Conservation (phyloP, 2,113 vertebrate species). For the Narcine bancroftii region DNA sequence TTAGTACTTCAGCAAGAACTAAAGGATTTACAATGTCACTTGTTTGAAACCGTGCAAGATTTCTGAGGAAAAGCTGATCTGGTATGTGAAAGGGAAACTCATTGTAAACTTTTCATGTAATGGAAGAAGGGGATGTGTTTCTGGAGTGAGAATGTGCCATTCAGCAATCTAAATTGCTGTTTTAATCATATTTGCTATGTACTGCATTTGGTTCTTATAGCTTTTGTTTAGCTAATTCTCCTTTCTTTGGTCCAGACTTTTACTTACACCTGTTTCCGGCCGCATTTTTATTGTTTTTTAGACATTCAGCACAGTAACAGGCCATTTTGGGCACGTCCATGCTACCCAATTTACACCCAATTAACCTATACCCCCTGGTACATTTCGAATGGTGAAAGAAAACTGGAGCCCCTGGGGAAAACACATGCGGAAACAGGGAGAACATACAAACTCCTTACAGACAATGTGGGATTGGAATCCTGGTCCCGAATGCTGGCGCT, state of each 20-base stretch:
- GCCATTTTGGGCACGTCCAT: too few relatives aligned
- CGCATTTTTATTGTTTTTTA: too few relatives aligned
- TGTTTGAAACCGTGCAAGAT: background rate
- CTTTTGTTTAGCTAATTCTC: background rate
- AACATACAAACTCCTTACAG: too few relatives aligned
- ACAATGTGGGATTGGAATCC: too few relatives aligned
- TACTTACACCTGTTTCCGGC: too few relatives aligned
- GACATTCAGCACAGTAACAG: too few relatives aligned
- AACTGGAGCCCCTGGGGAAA: too few relatives aligned
- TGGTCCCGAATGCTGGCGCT: too few relatives aligned
- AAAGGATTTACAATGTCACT: background rate
- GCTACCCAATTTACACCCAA: too few relatives aligned
- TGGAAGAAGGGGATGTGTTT: background rate
- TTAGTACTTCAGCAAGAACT: background rate
- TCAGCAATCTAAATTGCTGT: background rate
- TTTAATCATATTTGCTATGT: background rate
- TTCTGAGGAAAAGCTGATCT: background rate
- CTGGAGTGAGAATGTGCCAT: background rate
- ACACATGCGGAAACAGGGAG: too few relatives aligned
- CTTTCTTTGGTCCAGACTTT: background rate
- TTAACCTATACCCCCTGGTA: too few relatives aligned
- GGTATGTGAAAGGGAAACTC: background rate
- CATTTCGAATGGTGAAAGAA: too few relatives aligned
- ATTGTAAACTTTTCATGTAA: background rate
- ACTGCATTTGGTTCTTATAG: background rate